phyloP scores from a whole-genome alignment of 2,888 invertebrate species.

The Polydrusus cervinus region DNA sequence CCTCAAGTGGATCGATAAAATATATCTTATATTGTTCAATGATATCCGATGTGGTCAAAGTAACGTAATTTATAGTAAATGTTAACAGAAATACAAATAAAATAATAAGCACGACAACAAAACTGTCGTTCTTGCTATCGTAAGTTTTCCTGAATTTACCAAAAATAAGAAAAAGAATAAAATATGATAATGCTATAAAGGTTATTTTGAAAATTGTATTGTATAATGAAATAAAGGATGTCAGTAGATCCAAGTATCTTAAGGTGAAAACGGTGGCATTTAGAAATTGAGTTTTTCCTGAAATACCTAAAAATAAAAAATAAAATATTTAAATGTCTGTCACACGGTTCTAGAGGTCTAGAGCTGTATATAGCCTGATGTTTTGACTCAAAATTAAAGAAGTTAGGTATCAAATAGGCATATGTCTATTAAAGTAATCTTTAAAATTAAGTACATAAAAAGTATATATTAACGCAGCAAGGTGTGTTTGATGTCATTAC shows the following conservation, averaged over 20 bases:
- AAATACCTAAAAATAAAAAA: slow-evolving; percentile 30
- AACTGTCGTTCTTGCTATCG: slow-evolving; percentile 12
- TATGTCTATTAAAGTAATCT: too few relatives aligned
- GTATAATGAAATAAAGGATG: neutral
- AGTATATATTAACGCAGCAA: too few relatives aligned
- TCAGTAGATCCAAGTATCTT: slow-evolving; percentile 15
- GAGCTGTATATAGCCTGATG: too few relatives aligned
- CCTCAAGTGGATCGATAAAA: slow-evolving; percentile 4
- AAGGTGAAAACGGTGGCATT: slow-evolving; percentile 7
- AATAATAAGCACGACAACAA: neutral
- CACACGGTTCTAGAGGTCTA: too few relatives aligned
- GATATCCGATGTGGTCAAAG: neutral
- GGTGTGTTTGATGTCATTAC: too few relatives aligned
- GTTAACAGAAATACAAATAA: neutral
- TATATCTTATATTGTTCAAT: neutral
- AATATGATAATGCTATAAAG: slow-evolving; percentile 1
- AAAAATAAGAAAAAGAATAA: slow-evolving; percentile 3
- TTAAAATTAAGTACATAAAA: too few relatives aligned
- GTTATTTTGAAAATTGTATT: neutral
- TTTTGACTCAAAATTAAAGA: too few relatives aligned
- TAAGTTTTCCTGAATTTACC: slow-evolving; percentile 10
- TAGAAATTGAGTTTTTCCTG: slow-evolving; percentile 21
- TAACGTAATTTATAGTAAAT: neutral
- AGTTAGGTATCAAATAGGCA: too few relatives aligned
- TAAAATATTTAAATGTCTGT: too few relatives aligned